A percentile compares a stretch with the other conserved stretches of the same genome.
Conservation (phyloP, 2,113 vertebrate species). For the Corvus cornix region DNA sequence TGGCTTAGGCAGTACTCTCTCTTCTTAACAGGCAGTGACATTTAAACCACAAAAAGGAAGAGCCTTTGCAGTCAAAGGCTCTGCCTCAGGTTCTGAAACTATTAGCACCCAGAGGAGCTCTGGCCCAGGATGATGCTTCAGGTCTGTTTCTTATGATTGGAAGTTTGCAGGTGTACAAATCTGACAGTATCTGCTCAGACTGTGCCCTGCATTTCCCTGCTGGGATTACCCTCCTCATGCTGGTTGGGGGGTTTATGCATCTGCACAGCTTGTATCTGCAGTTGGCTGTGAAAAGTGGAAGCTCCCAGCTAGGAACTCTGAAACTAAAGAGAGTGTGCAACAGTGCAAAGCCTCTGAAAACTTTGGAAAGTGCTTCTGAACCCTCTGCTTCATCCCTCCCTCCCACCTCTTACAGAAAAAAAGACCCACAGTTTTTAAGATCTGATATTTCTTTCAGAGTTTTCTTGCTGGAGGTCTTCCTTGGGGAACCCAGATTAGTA, state of each 20-base stretch:
- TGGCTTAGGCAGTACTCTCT: not conserved
- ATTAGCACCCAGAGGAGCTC: not conserved
- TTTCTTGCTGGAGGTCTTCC: conserved; percentile 42
- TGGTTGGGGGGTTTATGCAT: not conserved
- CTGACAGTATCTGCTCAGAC: not conserved
- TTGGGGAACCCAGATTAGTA: not conserved
- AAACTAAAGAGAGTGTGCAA: not conserved
- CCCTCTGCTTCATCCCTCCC: not conserved
- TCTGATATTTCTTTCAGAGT: conserved; percentile 1
- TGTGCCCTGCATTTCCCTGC: not conserved
- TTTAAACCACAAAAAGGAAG: not conserved
- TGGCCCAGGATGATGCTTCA: not conserved
- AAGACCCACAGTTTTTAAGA: not conserved
- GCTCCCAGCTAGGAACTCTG: not conserved
- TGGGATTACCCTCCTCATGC: not conserved
- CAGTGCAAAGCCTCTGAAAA: not conserved
- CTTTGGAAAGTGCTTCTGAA: not conserved
- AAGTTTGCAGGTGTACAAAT: not conserved
- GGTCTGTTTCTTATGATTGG: not conserved
- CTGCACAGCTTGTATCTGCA: not conserved
- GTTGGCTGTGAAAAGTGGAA: not conserved
- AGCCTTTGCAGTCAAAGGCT: not conserved
- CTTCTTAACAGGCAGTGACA: not conserved
- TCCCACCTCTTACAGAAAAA: not conserved
- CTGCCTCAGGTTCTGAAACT: not conserved